phyloP scores from a whole-genome alignment of 2,888 invertebrate species.

The Sipunculus nudus region DNA sequence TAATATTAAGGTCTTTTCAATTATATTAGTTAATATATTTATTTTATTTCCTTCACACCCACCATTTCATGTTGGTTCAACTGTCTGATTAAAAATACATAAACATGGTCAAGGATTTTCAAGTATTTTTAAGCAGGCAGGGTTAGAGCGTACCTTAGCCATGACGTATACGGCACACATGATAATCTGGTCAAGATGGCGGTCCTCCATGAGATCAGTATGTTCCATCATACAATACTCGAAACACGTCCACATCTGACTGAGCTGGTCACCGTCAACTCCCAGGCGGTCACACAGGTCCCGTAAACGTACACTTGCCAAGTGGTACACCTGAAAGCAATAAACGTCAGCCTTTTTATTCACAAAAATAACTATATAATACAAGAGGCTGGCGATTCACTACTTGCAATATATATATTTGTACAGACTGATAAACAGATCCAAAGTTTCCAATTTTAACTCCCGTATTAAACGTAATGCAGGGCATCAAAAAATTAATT shows the following conservation, averaged over 20 bases:
- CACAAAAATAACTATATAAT: conserved; percentile 57
- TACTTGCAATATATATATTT: neutral
- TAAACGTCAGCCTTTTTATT: neutral
- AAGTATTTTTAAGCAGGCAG: too few species aligned
- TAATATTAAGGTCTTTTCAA: too few species aligned
- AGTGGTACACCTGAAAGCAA: conserved; percentile 82
- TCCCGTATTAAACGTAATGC: too few species aligned
- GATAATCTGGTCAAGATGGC: conserved; percentile 96
- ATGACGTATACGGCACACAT: conserved; percentile 98
- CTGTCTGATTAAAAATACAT: too few species aligned
- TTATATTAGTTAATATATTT: too few species aligned
- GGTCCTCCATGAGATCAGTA: conserved; percentile 85
- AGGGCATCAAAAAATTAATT: too few species aligned
- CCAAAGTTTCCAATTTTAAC: too few species aligned
- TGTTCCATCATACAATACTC: conserved; percentile 88
- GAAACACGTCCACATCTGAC: conserved; percentile 96
- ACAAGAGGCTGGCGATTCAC: conserved; percentile 39
- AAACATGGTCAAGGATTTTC: too few species aligned
- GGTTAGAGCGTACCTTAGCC: conserved; percentile 82
- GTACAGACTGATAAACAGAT: too few species aligned
- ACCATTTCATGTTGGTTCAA: too few species aligned
- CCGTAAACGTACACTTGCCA: conserved; percentile 90
- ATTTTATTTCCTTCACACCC: too few species aligned
- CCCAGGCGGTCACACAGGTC: conserved; percentile 86
- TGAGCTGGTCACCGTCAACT: conserved; percentile 72